Base-by-base conservation (phyloP, 2,113 vertebrate genomes). In the Genyomyrus donnyi region DNA sequence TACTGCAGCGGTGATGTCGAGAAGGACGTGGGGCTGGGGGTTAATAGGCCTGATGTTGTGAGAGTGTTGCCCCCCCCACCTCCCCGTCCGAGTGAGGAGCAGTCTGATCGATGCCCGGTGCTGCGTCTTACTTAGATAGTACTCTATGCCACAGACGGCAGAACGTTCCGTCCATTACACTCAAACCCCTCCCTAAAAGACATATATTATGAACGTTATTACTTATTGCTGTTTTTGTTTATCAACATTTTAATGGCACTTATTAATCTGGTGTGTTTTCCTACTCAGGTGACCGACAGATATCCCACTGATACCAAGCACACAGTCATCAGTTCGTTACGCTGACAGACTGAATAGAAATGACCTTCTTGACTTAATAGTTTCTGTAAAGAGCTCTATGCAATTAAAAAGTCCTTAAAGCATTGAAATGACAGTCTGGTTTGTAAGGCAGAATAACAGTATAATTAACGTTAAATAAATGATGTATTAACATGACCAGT, bases 11-110 rank as follows among this genome's bases (percentile, higher is more conserved):
- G 95, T 97, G 97, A 98, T 97, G 97, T 97, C 94, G 96, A 94
- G 91, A 97, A 96, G 96, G 97, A 96, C 96, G 95, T 92, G 90
- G 92, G 93, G 96, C 95, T 96, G 98, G 96, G 96, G 97, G 97
- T 98, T 99, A 99, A 98, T 97, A 97, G 97, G 95, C 94, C 95
- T 96, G 96, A 97, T 97, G 97, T 96, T 93, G 95, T 96, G 96
- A 95, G 85, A 95, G 94, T 91, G 93, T 11, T 17, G 35, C 46
- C 19, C 89, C 48, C 24, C 49, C 27, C n/a, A 8, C 8, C 77
- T 96, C 95, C 45, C 92, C 94, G 93, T 94, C 94, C 94, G 94
- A 95, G 95, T 90, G 93, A 93, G 95, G 5, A 96, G 90, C 92
- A 92, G 91, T 90, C 90, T 94, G 94, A 96, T 97, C 96, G 93